phyloP scores from a whole-genome alignment of 2,797 vertebrate genomes.

The Eurystomus glaucurus region DNA sequence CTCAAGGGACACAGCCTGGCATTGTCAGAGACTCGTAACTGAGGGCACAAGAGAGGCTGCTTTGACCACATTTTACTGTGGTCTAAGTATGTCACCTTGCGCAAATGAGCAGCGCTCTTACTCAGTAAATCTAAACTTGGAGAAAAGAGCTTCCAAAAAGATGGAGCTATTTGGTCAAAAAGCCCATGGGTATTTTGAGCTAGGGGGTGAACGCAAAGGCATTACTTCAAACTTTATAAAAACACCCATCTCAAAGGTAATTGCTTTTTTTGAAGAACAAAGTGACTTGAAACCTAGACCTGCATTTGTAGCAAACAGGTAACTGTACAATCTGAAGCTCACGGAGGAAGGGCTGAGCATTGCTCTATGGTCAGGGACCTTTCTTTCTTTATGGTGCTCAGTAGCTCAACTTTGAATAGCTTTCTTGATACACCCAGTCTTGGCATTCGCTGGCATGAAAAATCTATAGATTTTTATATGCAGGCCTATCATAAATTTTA shows the following conservation, averaged over 20 bases:
- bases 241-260: neutral
- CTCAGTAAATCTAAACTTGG: neutral
- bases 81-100: neutral
- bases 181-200: neutral
- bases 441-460: neutral
- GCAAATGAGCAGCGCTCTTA: rapidly evolving
- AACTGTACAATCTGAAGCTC: neutral
- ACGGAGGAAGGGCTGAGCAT: neutral
- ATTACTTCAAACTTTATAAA: neutral
- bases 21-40: neutral
- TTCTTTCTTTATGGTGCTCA: neutral
- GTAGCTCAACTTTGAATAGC: neutral
- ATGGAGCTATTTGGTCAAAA: neutral
- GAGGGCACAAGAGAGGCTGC: rapidly evolving
- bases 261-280: neutral
- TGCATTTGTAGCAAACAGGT: neutral
- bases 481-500: slow-evolving; percentile 13
- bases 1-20: neutral
- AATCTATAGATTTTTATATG: neutral
- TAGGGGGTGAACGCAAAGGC: neutral
- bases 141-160: neutral
- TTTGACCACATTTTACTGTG: neutral
- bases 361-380: neutral
- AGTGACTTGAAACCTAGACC: neutral
- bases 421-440: neutral